Conservation (phyloP, 2,113 vertebrate genomes). For the Numida meleagris region DNA sequence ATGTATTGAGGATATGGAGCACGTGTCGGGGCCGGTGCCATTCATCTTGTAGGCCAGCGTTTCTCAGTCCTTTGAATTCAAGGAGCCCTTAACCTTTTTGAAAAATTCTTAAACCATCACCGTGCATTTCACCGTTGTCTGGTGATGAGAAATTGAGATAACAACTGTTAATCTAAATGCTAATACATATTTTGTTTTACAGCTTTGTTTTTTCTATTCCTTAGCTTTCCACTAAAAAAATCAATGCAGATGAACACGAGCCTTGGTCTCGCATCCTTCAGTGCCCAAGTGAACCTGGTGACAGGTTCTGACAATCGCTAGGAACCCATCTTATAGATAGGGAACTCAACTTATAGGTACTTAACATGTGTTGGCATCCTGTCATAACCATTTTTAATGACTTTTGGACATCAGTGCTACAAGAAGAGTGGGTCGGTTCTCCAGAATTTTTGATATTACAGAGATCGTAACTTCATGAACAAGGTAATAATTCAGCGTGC, state of each 20-base stretch:
- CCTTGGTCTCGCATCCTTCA: neutral
- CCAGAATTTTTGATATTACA: neutral
- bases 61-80: neutral
- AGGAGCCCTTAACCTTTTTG: neutral
- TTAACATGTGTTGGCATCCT: neutral
- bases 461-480: neutral
- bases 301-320: neutral
- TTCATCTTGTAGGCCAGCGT: neutral
- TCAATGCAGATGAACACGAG: neutral
- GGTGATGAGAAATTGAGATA: constrained; percentile 28
- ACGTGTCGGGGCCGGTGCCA: neutral
- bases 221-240: neutral
- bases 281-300: neutral
- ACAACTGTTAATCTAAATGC: constrained; percentile 51
- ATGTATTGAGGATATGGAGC: neutral
- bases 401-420: neutral
- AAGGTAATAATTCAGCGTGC: neutral
- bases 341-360: neutral
- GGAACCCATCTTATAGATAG: neutral
- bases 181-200: constrained; percentile 38
- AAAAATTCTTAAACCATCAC: neutral
- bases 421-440: neutral
- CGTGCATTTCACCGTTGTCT: neutral
- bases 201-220: constrained; percentile 27
- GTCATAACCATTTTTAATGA: neutral